These are phyloP conservation scores for Chroicocephalus ridibundus DNA, from an alignment of 2,113 vertebrate species.

Conservation along the genomic window DNA sequence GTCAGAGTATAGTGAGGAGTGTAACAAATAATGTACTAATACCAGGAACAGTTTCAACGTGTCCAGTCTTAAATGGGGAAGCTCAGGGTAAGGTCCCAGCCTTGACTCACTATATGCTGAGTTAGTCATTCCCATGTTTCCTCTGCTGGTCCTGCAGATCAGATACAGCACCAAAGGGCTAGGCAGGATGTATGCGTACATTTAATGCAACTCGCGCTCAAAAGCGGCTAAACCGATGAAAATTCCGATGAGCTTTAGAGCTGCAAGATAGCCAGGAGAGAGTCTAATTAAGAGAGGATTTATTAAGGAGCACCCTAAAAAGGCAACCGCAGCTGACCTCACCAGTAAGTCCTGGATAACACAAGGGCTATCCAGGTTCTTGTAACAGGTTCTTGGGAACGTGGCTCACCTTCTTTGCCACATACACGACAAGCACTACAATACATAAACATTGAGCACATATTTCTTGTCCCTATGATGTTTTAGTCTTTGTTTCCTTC, in stretches of 20 bases:
- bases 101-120: not conserved
- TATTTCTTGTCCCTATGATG: not conserved
- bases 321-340: not conserved
- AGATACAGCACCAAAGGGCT: not conserved
- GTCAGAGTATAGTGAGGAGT: not conserved
- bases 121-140: not conserved
- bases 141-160: not conserved
- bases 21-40: not conserved
- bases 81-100: not conserved
- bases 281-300: not conserved
- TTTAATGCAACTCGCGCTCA: not conserved
- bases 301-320: not conserved
- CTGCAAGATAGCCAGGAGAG: not conserved
- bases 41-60: not conserved
- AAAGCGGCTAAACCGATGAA: not conserved
- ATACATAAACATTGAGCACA: accelerated
- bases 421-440: not conserved
- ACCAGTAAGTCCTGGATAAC: not conserved
- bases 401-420: not conserved
- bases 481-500: not conserved
- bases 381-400: not conserved
- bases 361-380: not conserved
- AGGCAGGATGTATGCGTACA: not conserved
- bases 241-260: not conserved
- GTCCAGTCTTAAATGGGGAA: not conserved